Evolutionary conservation across 2,888 invertebrate genomes (phyloP).

Genomic region (Limnephilus auricula): DNA sequence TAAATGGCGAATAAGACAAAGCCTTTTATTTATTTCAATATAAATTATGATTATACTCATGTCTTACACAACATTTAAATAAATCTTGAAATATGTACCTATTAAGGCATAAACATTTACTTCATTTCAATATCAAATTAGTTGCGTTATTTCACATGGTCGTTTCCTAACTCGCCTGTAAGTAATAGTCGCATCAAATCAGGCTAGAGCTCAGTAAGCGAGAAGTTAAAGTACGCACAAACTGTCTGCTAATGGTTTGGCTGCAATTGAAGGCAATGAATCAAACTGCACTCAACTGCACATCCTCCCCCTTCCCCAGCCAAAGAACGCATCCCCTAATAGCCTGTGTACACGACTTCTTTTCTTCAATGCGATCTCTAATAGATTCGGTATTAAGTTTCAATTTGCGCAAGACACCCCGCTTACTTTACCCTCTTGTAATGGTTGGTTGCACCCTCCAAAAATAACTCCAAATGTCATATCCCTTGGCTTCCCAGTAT

Average conservation of each 20-base stretch:
- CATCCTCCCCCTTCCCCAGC: conserved; percentile 63
- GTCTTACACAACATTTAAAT: too few relatives aligned
- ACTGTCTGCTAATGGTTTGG: conserved; percentile 63
- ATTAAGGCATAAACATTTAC: not conserved
- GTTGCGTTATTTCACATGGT: not conserved
- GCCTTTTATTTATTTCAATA: not conserved
- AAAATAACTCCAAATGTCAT: conserved; percentile 66
- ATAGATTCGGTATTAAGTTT: conserved; percentile 67
- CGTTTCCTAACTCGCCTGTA: conserved; percentile 32
- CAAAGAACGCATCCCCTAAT: conserved; percentile 63
- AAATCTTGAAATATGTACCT: too few relatives aligned
- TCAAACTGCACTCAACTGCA: conserved; percentile 67
- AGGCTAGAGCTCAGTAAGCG: not conserved
- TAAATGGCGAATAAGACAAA: too few relatives aligned
- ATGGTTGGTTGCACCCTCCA: conserved; percentile 62
- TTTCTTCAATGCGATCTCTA: conserved; percentile 65
- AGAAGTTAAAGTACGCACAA: conserved; percentile 45
- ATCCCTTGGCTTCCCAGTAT: conserved; percentile 55
- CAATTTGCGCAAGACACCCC: conserved; percentile 66
- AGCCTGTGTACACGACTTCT: conserved; percentile 61
- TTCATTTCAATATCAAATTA: not conserved
- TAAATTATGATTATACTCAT: not conserved
- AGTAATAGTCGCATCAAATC: conserved; percentile 42
- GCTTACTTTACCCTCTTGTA: conserved; percentile 56
- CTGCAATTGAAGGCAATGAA: conserved; percentile 66